phyloP scores from a whole-genome alignment of 2,888 invertebrate genomes.

The Eupsilia transversa region DNA sequence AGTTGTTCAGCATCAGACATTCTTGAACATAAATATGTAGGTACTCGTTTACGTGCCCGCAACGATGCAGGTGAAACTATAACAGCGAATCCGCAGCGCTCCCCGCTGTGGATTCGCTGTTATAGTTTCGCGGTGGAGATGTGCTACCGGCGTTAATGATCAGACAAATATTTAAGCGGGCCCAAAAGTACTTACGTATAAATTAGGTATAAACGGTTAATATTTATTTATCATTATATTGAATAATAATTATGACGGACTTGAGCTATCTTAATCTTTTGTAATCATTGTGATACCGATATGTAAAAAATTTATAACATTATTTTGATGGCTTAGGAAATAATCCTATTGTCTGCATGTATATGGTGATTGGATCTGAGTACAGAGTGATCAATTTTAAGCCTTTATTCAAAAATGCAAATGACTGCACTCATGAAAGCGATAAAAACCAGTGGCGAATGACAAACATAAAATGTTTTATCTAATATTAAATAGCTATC shows the following conservation, averaged over 20 bases:
- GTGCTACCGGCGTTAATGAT: too few relatives aligned
- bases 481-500: not conserved
- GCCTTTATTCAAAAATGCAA: not conserved
- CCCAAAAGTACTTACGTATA: not conserved
- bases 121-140: too few relatives aligned
- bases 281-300: slow-evolving; percentile 9
- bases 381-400: not conserved
- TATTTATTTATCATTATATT: not conserved
- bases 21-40: not conserved
- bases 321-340: not conserved
- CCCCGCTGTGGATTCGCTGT: too few relatives aligned
- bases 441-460: not conserved
- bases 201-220: not conserved
- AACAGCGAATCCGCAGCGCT: too few relatives aligned
- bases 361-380: not conserved
- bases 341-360: slow-evolving; percentile 2
- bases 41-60: not conserved
- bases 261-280: slow-evolving; percentile 12
- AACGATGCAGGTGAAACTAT: too few relatives aligned
- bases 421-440: not conserved
- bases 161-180: not conserved
- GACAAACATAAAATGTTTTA: not conserved
- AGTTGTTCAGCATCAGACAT: not conserved
- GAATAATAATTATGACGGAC: not conserved
- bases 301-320: not conserved